Percentiles rank a stretch among this genome's conserved stretches.
Conservation (phyloP, 2,797 vertebrate species). For the Pogonophryne albipinna region DNA sequence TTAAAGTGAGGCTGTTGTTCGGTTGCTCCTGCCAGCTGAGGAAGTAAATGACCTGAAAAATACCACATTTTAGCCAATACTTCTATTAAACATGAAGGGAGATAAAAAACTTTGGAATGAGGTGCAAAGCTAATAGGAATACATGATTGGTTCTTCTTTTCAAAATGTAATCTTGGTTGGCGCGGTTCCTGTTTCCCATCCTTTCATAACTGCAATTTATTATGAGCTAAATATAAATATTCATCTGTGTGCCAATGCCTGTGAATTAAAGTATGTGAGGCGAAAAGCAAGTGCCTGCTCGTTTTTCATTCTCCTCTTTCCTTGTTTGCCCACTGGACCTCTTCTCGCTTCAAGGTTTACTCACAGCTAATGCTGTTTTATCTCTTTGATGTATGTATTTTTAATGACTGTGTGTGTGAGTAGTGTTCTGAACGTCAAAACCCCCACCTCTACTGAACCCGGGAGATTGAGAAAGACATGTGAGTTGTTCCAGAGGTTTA, state of each 20-base stretch:
- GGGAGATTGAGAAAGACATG: not conserved
- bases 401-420: conserved; percentile 37
- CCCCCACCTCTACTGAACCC: conserved; percentile 6
- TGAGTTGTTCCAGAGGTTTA: conserved; percentile 30
- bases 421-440: conserved; percentile 23
- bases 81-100: conserved; percentile 31
- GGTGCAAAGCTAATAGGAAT: not conserved
- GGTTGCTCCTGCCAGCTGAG: conserved; percentile 18
- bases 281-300: not conserved
- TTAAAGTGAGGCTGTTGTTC: conserved; percentile 15
- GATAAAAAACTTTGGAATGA: conserved; percentile 22
- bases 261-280: conserved; percentile 6
- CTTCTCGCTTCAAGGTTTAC: conserved; percentile 8
- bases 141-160: conserved; percentile 12
- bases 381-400: conserved; percentile 49
- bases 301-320: conserved; percentile 5
- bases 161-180: not conserved
- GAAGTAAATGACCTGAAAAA: conserved; percentile 27
- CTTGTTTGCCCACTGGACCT: not conserved
- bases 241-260: not conserved
- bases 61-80: conserved; percentile 17
- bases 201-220: conserved; percentile 12
- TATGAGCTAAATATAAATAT: conserved; percentile 19
- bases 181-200: conserved; percentile 26
- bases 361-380: conserved; percentile 30